Evolutionary conservation across 2,113 vertebrate species (phyloP), one percentile per base, ranked within the genome.

Genomic region (Siniperca knerii): DNA sequence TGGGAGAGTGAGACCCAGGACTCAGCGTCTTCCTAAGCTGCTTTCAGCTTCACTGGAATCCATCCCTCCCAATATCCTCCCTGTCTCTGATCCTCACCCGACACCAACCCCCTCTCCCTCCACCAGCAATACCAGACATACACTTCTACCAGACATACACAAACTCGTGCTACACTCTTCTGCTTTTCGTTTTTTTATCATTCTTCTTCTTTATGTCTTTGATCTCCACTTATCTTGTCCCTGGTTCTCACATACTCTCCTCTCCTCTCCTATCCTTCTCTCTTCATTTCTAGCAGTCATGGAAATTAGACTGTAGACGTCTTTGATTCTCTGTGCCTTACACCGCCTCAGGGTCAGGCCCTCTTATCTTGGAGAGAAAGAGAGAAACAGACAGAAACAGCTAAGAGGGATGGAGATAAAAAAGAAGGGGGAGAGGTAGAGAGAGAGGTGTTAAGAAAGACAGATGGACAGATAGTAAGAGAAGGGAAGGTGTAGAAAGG

Each of bases 311-410:
- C 25, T 23, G 82, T 33, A 48, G 84, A 77, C 73, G 88, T 87
- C 83, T 93, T 93, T 92, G 91, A 93, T 94, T 91, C 75, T 79
- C 65, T 11, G 67, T 55, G 77, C 71, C 75, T 82, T 44, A 23
- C 44, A 62, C 37, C 46, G 92, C 93, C 91, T 85, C 81, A 33
- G 92, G 92, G 88, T 93, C 87, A 87, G 75, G 69, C 18, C 78
- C 78, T 75, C 71, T 90, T 71, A 85, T 90, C 86, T 89, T 1
- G 0, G 29, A 71, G 70, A 79, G 42, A 79, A 67, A 61, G 50
- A 60, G 37, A 64, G 75, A 48, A 67, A 69, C 44, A 60, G 44
- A 57, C 33, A 58, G 65, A 76, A 50, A 78, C 11, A 15, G 71
- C 29, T 29, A 29, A 44, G 46, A 64, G 21, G 54, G 42, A 82